Evolutionary conservation across 2,888 invertebrate genomes (phyloP), one percentile per base, ranked within the genome.

Genomic region (Nemotelus pantherinus): DNA sequence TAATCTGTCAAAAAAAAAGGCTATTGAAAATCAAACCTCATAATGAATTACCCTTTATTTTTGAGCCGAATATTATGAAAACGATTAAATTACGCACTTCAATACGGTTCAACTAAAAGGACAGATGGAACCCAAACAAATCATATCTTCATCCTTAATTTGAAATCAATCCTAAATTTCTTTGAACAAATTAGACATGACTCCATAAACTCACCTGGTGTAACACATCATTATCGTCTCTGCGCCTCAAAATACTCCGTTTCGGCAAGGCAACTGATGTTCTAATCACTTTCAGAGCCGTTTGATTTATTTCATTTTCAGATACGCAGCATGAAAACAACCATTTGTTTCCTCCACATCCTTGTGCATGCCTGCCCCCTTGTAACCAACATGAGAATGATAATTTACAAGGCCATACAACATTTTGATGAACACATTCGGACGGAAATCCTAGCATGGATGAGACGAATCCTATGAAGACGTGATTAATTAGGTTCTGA

Each of bases 381-480:
- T 91, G 90, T 81, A 94, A 87, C 93, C 94, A 94, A 85, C 94
- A 94, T 41, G 92, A 90, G 65, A 94, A 86, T 3, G 93, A 89
- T 75, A 94, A 86, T 0, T 93, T 92, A 83, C 94, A 94, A 0
- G 92, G 89, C 82, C 90, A 89, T 0, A 90, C 88, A 5, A 89
- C 88, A 7, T 89, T 88, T 78, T 90, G 90, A 75, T 90, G 87
- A 77, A 85, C 82, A 80, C 87, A 87, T 79, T 87, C 86, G 0
- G 84, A 81, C 2, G 87, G 87, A 67, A 87, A 84, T 45, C 87
- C 87, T 71, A 87, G 81, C 70, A 87, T 81, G 2, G 85, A 84
- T 74, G 87, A 86, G 2, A 87, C 81, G 63, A 87, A 83, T 74
- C 83, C 87, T 87, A 9, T 3, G 71, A 68, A 63, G n/a, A 65